Base-by-base conservation (phyloP, 2,888 invertebrate genomes). In the Bugula neritina region DNA sequence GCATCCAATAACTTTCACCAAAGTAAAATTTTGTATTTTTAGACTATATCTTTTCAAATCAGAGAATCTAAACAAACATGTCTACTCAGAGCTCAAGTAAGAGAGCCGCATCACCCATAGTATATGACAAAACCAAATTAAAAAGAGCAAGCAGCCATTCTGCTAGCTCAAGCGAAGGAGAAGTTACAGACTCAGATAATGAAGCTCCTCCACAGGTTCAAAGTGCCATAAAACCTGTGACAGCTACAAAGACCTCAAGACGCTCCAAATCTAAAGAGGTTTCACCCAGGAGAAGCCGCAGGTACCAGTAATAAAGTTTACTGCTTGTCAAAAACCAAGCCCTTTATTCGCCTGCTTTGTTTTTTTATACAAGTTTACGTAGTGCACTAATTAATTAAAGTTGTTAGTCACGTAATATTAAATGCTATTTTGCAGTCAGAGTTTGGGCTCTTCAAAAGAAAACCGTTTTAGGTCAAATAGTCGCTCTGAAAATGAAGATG, bases 121-220 rank as follows among this genome's bases (percentile, higher is more conserved):
- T 43, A 43, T 43, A 10, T 43, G 43, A 43, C 17, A 17, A 43
- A 43, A 43, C 10, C 5, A 43, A 43, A 43, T 17, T 43, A 43
- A 43, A 43, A 43, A 17, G 43, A 43, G 17, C 10, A 10, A 3
- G 29, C 10, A 63, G 63, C 27, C 27, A 31, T 13, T 63, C 63
- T 10, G 31, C 63, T 25, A 63, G 31, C 34, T 63, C 63, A 31
- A 25, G 31, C 13, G 63, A 63, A 13, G 63, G 63, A 17, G 63
- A 63, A 63, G 10, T 21, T 63, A 31, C 63, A 31, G 17, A 21
- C 10, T 63, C 63, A 3, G 63, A 63, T 63, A 27, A 63, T 29
- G 63, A 34, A 10, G 31, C 27, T 31, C 31, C 29, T 63, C n/a
- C 31, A 10, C 25, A 13, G 13, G 29, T 63, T 1, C 21, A 63